Conservation (phyloP, 2,113 vertebrate genomes). For the Anguilla japonica region DNA sequence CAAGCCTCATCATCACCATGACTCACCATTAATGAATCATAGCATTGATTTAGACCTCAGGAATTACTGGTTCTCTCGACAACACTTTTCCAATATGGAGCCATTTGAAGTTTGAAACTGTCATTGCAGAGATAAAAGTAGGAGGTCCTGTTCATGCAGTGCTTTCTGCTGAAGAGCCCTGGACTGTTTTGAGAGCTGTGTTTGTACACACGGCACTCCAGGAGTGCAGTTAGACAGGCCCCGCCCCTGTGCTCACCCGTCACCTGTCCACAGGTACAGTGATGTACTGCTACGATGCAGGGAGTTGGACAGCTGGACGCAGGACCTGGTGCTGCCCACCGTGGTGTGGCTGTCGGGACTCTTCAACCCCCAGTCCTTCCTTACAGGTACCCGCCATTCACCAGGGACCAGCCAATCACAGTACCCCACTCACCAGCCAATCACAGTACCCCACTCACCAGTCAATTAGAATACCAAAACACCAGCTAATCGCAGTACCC, state of each 20-base stretch:
- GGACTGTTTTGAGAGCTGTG: no score
- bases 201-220: no score
- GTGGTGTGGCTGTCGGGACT: constrained; percentile 89
- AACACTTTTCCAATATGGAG: neutral
- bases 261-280: constrained; percentile 66
- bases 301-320: constrained; percentile 79
- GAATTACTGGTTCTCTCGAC: neutral
- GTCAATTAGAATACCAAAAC: no score
- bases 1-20: neutral
- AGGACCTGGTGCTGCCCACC: constrained; percentile 81
- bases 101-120: neutral
- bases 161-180: no score
- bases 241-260: constrained; percentile 36
- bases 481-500: constrained; percentile 49
- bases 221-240: neutral
- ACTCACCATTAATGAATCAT: no score
- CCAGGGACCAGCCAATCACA: constrained; percentile 12
- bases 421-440: constrained; percentile 62
- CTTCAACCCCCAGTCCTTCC: constrained; percentile 94
- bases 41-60: no score
- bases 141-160: no score
- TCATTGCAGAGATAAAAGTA: no score
- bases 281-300: constrained; percentile 77
- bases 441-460: constrained; percentile 46
- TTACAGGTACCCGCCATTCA: constrained; percentile 82